phyloP scores from a whole-genome alignment of 2,888 invertebrate genomes.

The Gibbula magus region DNA sequence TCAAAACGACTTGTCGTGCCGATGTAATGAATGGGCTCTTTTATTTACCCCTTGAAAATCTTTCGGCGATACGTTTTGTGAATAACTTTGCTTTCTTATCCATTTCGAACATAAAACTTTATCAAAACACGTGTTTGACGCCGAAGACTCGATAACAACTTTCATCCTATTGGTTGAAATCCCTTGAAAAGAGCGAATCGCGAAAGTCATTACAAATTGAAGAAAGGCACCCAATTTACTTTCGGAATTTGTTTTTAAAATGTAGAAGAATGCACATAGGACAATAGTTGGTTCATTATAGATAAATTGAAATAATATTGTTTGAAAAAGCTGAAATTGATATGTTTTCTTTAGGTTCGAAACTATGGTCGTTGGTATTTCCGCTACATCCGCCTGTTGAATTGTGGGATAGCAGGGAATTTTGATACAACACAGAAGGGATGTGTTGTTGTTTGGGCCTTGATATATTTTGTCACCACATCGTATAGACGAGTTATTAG shows the following conservation, averaged over 20 bases:
- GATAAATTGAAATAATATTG: too few relatives aligned
- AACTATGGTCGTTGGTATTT: conserved; percentile 14
- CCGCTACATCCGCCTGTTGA: conserved; percentile 36
- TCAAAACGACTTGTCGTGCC: too few relatives aligned
- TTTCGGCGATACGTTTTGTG: conserved; percentile 1
- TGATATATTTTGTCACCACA: conserved; percentile 12
- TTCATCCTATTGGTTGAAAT: too few relatives aligned
- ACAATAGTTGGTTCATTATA: too few relatives aligned
- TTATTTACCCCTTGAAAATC: not conserved
- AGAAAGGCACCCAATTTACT: too few relatives aligned
- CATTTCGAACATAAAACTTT: not conserved
- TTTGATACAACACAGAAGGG: conserved; percentile 31
- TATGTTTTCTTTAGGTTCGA: not conserved
- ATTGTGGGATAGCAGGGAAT: conserved; percentile 59
- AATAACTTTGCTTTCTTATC: conserved; percentile 16
- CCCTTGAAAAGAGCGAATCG: too few relatives aligned
- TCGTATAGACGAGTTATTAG: conserved; percentile 2
- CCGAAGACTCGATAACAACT: too few relatives aligned
- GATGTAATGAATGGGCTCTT: too few relatives aligned
- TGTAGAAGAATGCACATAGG: too few relatives aligned
- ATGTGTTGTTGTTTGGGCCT: conserved; percentile 38
- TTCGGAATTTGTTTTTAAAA: too few relatives aligned
- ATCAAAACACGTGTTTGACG: too few relatives aligned
- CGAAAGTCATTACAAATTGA: too few relatives aligned
- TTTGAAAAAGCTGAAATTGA: not conserved